Evolutionary conservation across 2,113 vertebrate genomes (phyloP), one percentile per base, ranked within the genome.

Genomic region (Melanerpes aurifrons): DNA sequence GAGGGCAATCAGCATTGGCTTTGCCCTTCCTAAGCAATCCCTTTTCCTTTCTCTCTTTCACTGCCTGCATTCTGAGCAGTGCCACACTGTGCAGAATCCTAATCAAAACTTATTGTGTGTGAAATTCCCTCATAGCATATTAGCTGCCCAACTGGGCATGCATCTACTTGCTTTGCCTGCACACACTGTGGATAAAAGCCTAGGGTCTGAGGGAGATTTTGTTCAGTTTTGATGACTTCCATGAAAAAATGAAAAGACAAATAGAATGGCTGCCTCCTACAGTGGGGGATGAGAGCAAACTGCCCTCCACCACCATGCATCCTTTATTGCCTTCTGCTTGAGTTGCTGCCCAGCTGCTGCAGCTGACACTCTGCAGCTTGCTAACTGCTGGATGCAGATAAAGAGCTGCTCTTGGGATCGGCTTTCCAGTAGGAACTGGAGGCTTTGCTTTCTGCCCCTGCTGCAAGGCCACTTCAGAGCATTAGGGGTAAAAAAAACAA

Each of bases 31-130:
- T 61, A 63, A 93, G 47, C 28, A n/a, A 16, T 35, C 8, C 6
- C 11, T 92, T 82, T 86, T 56, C n/a, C 10, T 43, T 84, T 89
- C 57, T 11, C 48, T 18, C 25, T 50, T 59, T 86, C 81, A 14
- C 11, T 74, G 48, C 25, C 16, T 56, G 6, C 13, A 25, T 74
- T 91, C 85, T 90, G 64, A 92, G 21, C 35, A 53, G 26, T 69
- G 63, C 59, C 93, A 48, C 18, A 37, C 5, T 58, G n/a, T 80
- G 24, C 26, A 26, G 89, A 95, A 82, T 73, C 57, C 57, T 84
- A 87, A 88, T 90, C 90, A 64, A 88, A 91, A 84, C 58, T 82
- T 81, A 92, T 20, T 93, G 71, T 63, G 12, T 37, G 16, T 92
- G 63, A 92, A 94, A 88, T 91, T 94, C 58, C 17, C 77, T 95